Evolutionary conservation across 2,113 vertebrate species (phyloP).

Genomic region (Ramphastos sulfuratus): DNA sequence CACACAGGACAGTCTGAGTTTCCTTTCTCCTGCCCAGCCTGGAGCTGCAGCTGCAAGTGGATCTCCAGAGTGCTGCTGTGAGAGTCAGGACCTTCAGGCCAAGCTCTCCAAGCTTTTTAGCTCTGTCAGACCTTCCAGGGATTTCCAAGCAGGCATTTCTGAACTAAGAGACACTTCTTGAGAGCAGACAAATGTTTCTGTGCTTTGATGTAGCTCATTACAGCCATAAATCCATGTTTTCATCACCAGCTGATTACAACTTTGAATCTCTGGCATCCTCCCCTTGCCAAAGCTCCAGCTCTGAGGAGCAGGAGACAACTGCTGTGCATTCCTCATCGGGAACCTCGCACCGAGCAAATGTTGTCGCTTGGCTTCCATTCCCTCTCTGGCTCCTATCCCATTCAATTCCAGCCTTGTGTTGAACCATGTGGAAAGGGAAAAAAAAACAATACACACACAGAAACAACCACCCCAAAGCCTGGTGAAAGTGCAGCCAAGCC

Average conservation of each 20-base stretch:
- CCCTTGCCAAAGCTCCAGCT: slow-evolving; percentile 37
- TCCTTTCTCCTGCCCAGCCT: accelerated
- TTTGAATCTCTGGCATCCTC: slow-evolving; percentile 49
- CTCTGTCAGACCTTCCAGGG: background rate
- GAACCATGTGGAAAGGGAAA: slow-evolving; percentile 13
- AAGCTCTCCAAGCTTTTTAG: background rate
- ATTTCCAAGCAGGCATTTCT: background rate
- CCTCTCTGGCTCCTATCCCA: slow-evolving; percentile 45
- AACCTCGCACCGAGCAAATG: slow-evolving; percentile 15
- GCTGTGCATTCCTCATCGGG: slow-evolving; percentile 31
- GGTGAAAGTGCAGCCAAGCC: slow-evolving; percentile 64
- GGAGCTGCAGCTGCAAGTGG: background rate
- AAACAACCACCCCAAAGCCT: background rate
- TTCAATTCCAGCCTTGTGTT: slow-evolving; percentile 13
- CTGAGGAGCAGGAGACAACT: slow-evolving; percentile 64
- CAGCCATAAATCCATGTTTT: slow-evolving; percentile 51
- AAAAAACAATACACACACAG: background rate
- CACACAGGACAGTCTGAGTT: accelerated
- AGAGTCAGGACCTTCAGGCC: background rate
- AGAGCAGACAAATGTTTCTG: background rate
- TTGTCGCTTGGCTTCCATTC: slow-evolving; percentile 57
- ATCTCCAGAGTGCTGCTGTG: background rate
- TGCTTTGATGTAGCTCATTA: slow-evolving; percentile 44
- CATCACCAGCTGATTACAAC: slow-evolving; percentile 31
- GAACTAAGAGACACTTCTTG: background rate